These are phyloP conservation scores for Cheumatopsyche charites DNA, from an alignment of 1,140 invertebrate species.

Conservation along the genomic window DNA sequence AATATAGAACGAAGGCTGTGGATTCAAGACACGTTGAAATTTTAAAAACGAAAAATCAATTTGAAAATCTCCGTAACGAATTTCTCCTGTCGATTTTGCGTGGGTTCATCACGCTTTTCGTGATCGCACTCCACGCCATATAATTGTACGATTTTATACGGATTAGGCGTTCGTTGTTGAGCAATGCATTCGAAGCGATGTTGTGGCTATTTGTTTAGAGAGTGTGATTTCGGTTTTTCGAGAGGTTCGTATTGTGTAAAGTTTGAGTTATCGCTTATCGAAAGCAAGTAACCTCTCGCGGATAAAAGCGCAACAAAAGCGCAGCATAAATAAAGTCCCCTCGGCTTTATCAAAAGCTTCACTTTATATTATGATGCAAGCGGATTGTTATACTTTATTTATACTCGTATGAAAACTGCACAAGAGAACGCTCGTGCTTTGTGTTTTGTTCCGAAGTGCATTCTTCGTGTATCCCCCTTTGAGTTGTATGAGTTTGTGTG, in stretches of 20 bases:
- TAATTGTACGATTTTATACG: constrained; percentile 23
- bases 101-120: constrained; percentile 37
- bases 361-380: constrained; percentile 33
- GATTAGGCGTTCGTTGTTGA: constrained; percentile 1
- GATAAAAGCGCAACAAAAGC: constrained; percentile 27
- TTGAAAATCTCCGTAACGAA: constrained; percentile 2
- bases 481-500: too few species aligned
- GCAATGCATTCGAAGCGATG: neutral
- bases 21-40: too few species aligned
- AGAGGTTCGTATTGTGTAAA: too few species aligned
- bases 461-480: neutral
- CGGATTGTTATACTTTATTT: constrained; percentile 27
- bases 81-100: constrained; percentile 8
- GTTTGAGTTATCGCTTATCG: too few species aligned
- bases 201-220: too few species aligned
- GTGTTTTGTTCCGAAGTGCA: neutral
- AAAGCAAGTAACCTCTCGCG: neutral
- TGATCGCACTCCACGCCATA: constrained; percentile 21
- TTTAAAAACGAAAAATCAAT: neutral
- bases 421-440: neutral
- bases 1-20: neutral
- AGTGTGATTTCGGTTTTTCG: too few species aligned
- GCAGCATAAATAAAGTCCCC: constrained; percentile 28
- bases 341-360: constrained; percentile 37
- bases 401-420: constrained; percentile 24